Conservation (phyloP, 2,888 invertebrate species). For the Cheilosia grossa region DNA sequence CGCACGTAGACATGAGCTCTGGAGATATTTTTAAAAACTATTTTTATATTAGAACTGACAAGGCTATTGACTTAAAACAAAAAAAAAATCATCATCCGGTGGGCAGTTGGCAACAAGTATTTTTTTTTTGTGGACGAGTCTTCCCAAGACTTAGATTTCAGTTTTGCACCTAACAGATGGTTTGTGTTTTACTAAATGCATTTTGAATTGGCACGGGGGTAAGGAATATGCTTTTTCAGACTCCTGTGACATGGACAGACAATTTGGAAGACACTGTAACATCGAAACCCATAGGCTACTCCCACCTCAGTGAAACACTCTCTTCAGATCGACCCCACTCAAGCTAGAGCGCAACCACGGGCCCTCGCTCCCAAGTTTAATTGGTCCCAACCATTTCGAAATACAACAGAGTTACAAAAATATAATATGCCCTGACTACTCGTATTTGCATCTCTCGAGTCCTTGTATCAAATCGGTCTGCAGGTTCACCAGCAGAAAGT, state of each 20-base stretch:
- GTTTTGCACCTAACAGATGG: too few relatives aligned
- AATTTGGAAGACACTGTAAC: too few relatives aligned
- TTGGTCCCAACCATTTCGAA: not conserved
- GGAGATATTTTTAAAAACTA: conserved; percentile 15
- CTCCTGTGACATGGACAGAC: too few relatives aligned
- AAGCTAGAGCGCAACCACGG: too few relatives aligned
- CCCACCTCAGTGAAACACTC: too few relatives aligned
- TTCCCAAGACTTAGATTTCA: not conserved
- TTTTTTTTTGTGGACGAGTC: not conserved
- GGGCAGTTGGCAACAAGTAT: conserved; percentile 13
- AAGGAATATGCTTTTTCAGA: too few relatives aligned
- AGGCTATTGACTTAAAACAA: conserved; percentile 29
- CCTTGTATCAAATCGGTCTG: conserved; percentile 78
- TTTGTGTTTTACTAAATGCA: too few relatives aligned
- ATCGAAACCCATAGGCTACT: too few relatives aligned
- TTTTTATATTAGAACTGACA: not conserved
- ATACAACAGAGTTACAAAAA: not conserved
- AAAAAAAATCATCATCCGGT: conserved; percentile 5
- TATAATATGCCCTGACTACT: not conserved
- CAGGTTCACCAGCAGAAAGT: conserved; percentile 78
- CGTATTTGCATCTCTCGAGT: not conserved
- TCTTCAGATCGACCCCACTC: too few relatives aligned
- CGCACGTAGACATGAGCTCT: conserved; percentile 36
- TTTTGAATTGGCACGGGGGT: too few relatives aligned
- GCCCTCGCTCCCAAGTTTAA: too few relatives aligned